Conservation (phyloP, 2,797 vertebrate species). For the Hephaestus fuliginosus region DNA sequence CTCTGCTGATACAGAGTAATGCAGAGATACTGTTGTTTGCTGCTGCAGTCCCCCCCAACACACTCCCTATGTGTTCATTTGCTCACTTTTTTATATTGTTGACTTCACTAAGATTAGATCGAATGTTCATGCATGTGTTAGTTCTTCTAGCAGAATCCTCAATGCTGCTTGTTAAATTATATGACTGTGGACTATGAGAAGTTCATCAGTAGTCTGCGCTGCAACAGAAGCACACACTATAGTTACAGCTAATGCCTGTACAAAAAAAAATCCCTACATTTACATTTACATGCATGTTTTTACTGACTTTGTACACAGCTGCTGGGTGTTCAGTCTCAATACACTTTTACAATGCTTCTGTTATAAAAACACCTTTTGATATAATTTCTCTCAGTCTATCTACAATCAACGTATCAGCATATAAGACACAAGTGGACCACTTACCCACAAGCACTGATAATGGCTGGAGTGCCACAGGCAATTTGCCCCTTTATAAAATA, state of each 20-base stretch:
- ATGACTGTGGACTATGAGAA: neutral
- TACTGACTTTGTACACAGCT: neutral
- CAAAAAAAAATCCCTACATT: neutral
- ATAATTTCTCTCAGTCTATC: neutral
- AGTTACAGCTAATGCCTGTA: neutral
- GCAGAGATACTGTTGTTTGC: too few species aligned
- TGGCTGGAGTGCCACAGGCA: neutral
- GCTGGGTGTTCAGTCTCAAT: neutral
- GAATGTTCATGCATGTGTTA: neutral
- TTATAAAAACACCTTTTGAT: neutral
- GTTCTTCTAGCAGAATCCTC: neutral
- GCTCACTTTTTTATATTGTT: neutral
- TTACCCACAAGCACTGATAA: conserved; percentile 24
- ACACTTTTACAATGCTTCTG: neutral
- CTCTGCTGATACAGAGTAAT: too few species aligned
- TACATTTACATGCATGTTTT: neutral
- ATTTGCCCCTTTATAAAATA: conserved; percentile 37
- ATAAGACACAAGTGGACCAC: conserved; percentile 21
- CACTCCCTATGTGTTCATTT: too few species aligned
- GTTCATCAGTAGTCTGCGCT: neutral
- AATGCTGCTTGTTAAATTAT: neutral
- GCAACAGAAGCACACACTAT: neutral
- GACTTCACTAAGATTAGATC: neutral
- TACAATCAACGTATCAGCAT: neutral
- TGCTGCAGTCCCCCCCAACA: too few species aligned